Conservation (phyloP, 1,140 invertebrate genomes). For the Bombyx mandarina region DNA sequence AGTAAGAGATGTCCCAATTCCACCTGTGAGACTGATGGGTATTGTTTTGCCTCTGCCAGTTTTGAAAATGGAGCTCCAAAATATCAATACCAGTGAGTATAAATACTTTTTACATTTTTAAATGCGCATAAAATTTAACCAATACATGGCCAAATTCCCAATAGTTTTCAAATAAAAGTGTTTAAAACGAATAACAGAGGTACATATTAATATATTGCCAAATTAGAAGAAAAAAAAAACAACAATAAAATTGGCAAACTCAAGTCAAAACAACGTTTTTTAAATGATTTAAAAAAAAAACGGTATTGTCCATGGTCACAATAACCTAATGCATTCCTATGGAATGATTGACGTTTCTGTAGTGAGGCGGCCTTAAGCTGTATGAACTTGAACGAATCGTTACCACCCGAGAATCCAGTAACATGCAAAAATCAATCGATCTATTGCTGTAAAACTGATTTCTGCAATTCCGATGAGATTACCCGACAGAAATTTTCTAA, state of each 20-base stretch:
- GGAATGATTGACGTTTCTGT: slow-evolving; percentile 46
- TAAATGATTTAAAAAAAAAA: slow-evolving; percentile 16
- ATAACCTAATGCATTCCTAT: slow-evolving; percentile 45
- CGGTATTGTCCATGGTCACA: slow-evolving; percentile 23
- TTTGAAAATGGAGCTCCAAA: slow-evolving; percentile 74
- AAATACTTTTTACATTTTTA: neutral
- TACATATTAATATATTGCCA: slow-evolving; percentile 3
- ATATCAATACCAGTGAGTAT: slow-evolving; percentile 81
- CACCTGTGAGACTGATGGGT: slow-evolving; percentile 90
- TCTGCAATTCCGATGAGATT: slow-evolving; percentile 57
- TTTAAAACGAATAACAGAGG: no score
- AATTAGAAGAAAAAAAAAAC: slow-evolving; percentile 8
- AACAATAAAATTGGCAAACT: slow-evolving; percentile 36
- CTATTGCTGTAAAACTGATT: slow-evolving; percentile 60
- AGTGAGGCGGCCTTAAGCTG: slow-evolving; percentile 57
- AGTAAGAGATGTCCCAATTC: slow-evolving; percentile 75
- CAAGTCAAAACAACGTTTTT: slow-evolving; percentile 38
- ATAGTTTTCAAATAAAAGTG: no score
- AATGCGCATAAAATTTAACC: no score
- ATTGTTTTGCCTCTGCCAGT: slow-evolving; percentile 86
- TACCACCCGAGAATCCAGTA: slow-evolving; percentile 51
- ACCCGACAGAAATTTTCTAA: slow-evolving; percentile 39
- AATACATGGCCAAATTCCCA: no score
- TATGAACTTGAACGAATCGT: slow-evolving; percentile 42
- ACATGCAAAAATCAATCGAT: slow-evolving; percentile 44